Conservation (phyloP, 2,888 invertebrate species). For the Beris chalybata region DNA sequence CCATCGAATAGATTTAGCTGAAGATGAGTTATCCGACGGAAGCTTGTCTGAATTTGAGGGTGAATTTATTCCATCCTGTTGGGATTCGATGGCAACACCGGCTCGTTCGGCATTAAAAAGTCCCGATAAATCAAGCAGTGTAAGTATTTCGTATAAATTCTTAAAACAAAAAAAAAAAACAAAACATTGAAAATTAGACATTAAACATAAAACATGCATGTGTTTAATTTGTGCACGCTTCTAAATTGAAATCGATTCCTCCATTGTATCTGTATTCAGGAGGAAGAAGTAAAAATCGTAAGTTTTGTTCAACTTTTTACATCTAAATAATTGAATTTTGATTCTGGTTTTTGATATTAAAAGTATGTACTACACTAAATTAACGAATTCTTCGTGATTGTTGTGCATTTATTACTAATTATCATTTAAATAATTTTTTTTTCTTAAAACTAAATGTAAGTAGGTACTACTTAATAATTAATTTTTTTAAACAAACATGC, state of each 20-base stretch:
- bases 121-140: conserved; percentile 51
- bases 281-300: conserved; percentile 39
- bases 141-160: conserved; percentile 35
- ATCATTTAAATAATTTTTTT: too few relatives aligned
- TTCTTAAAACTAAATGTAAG: too few relatives aligned
- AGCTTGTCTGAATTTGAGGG: conserved; percentile 65
- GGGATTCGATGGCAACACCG: conserved; percentile 79
- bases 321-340: too few relatives aligned
- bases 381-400: too few relatives aligned
- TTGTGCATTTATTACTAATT: too few relatives aligned
- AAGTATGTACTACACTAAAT: too few relatives aligned
- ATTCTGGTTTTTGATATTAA: too few relatives aligned
- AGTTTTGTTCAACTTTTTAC: conserved; percentile 26
- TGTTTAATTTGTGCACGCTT: conserved; percentile 32
- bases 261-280: conserved; percentile 30
- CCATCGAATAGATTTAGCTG: conserved; percentile 39
- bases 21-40: conserved; percentile 42
- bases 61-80: conserved; percentile 78
- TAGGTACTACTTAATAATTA: too few relatives aligned
- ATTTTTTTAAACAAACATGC: too few relatives aligned
- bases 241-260: conserved; percentile 27
- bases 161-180: neutral
- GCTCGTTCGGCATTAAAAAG: conserved; percentile 71
- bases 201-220: conserved; percentile 32
- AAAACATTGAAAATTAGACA: conserved; percentile 2